Conservation (phyloP, 2,113 vertebrate genomes). For the Sebastes fasciatus region DNA sequence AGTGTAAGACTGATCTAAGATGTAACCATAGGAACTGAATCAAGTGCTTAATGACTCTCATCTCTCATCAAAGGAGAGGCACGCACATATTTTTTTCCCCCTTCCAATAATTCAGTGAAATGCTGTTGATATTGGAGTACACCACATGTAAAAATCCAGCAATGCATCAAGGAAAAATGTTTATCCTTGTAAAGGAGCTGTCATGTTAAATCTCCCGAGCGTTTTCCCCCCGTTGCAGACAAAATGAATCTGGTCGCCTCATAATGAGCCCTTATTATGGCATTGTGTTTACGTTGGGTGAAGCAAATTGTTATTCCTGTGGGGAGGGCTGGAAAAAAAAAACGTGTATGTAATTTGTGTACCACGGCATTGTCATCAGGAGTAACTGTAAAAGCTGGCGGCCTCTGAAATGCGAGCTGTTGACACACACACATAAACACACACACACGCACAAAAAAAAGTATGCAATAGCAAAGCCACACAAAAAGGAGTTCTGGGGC, state of each 20-base stretch:
- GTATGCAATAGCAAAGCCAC: slow-evolving; percentile 46
- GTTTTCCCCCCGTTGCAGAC: slow-evolving; percentile 69
- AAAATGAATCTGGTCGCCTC: slow-evolving; percentile 71
- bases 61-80: slow-evolving; percentile 40
- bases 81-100: neutral
- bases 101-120: slow-evolving; percentile 37
- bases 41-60: slow-evolving; percentile 38
- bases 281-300: slow-evolving; percentile 72
- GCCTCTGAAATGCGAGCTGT: slow-evolving; percentile 63
- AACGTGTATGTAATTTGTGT: slow-evolving; percentile 67
- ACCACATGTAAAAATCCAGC: slow-evolving; percentile 53
- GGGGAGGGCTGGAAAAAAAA: slow-evolving; percentile 56
- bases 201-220: slow-evolving; percentile 71
- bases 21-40: slow-evolving; percentile 54
- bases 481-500: slow-evolving; percentile 59
- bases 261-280: slow-evolving; percentile 75
- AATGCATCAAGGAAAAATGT: slow-evolving; percentile 72
- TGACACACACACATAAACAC: slow-evolving; percentile 41
- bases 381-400: slow-evolving; percentile 54
- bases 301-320: slow-evolving; percentile 74
- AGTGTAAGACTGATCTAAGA: slow-evolving; percentile 20
- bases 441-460: slow-evolving; percentile 9
- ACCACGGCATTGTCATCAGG: slow-evolving; percentile 67
- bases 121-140: slow-evolving; percentile 43
- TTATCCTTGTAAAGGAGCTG: slow-evolving; percentile 68